Conservation (phyloP, 2,797 vertebrate species). For the Vipera ursinii region DNA sequence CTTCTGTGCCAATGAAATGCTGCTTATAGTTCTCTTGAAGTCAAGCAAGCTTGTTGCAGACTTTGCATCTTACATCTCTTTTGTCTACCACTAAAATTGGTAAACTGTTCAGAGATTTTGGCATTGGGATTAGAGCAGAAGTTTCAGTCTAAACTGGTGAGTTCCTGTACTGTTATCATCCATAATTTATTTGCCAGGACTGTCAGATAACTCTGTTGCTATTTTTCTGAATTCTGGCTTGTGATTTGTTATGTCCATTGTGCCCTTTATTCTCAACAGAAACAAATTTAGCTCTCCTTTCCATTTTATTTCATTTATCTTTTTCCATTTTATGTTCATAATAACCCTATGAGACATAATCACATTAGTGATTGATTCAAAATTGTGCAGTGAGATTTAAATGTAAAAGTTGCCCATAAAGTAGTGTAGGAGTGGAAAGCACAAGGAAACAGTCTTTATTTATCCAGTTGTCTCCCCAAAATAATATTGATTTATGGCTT, state of each 20-base stretch:
- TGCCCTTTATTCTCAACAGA: background rate
- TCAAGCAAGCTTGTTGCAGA: background rate
- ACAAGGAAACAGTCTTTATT: background rate
- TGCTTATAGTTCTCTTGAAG: background rate
- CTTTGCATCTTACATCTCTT: background rate
- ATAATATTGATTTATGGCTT: background rate
- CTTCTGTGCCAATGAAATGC: constrained; percentile 8
- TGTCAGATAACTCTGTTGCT: background rate
- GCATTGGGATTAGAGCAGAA: background rate
- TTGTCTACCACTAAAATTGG: background rate
- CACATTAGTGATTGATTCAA: background rate
- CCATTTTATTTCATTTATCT: background rate
- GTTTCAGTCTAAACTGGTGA: rapidly evolving
- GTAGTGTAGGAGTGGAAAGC: background rate
- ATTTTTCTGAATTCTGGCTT: constrained; percentile 9
- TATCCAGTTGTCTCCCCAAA: background rate
- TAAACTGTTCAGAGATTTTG: background rate
- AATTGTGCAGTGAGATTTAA: background rate
- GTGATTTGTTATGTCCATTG: background rate
- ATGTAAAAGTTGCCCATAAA: background rate
- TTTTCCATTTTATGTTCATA: background rate
- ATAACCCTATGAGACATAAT: background rate
- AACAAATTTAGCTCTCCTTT: background rate
- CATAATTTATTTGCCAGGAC: background rate
- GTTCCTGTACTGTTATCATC: background rate